Evolutionary conservation across 2,113 vertebrate genomes (phyloP).

Genomic region (Lichenostomus cassidix): DNA sequence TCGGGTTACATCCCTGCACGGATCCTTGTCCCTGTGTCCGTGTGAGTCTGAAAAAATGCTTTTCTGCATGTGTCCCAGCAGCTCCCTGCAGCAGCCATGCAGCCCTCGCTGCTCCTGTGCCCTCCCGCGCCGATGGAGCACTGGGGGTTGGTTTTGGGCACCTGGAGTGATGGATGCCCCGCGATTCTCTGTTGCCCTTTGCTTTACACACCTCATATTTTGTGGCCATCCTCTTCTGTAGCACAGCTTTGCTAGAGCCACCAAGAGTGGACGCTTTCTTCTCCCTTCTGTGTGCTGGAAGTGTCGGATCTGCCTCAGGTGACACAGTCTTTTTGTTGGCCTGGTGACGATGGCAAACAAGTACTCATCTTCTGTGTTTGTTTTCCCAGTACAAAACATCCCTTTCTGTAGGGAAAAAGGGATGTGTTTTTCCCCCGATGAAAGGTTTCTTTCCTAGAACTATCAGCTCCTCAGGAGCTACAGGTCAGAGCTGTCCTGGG

Average conservation of each 20-base stretch:
- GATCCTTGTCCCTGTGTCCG: neutral
- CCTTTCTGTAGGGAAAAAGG: neutral
- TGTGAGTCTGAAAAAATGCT: neutral
- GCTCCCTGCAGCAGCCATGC: neutral
- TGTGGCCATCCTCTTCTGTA: neutral
- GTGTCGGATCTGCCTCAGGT: neutral
- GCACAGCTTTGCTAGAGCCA: neutral
- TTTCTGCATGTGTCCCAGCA: neutral
- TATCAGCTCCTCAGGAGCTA: neutral
- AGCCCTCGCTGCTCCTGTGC: neutral
- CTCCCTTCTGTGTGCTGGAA: fast-evolving
- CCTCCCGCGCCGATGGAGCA: fast-evolving
- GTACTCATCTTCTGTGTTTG: neutral
- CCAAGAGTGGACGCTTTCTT: neutral
- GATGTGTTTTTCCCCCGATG: neutral
- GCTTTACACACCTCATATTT: neutral
- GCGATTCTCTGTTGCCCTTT: too few relatives aligned
- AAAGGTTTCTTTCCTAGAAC: neutral
- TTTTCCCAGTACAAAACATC: neutral
- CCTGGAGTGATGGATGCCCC: neutral
- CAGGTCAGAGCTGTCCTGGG: neutral
- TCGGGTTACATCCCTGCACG: neutral
- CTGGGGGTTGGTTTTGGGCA: neutral
- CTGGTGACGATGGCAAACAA: neutral
- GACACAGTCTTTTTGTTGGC: neutral